Conservation (phyloP, 1,140 invertebrate genomes). For the Frieseomelitta varia region DNA sequence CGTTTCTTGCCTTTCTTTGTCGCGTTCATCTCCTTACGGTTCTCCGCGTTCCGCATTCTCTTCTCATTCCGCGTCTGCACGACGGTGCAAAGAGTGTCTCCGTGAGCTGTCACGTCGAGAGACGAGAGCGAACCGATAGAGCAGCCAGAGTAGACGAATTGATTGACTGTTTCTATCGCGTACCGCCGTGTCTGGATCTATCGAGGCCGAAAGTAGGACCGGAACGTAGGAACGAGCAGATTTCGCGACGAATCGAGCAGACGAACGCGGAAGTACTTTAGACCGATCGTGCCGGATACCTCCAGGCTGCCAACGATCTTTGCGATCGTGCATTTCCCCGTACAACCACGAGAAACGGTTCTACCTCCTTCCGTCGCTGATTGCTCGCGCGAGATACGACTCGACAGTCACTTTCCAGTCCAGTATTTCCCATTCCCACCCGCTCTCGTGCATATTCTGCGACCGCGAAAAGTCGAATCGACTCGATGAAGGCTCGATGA, state of each 20-base stretch:
- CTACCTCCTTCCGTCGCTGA: slow-evolving; percentile 1
- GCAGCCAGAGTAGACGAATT: slow-evolving; percentile 27
- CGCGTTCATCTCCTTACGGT: slow-evolving; percentile 50
- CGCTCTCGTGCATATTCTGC: no score
- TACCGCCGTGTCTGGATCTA: slow-evolving; percentile 25
- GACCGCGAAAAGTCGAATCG: background rate
- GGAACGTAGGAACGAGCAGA: slow-evolving; percentile 11
- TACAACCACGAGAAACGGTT: background rate
- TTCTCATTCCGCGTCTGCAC: background rate
- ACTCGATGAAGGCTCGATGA: background rate
- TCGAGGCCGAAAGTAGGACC: background rate
- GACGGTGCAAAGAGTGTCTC: background rate
- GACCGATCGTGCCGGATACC: slow-evolving; percentile 71
- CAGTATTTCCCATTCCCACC: background rate
- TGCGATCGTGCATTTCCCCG: slow-evolving; percentile 21
- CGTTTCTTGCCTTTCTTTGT: background rate
- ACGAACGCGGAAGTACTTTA: slow-evolving; percentile 72
- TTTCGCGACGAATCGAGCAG: slow-evolving; percentile 47
- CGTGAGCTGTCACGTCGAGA: background rate
- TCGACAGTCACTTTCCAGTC: slow-evolving; percentile 13
- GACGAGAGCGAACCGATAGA: slow-evolving; percentile 24
- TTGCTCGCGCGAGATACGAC: slow-evolving; percentile 14
- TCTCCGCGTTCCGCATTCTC: slow-evolving; percentile 50
- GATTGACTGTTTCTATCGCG: slow-evolving; percentile 41
- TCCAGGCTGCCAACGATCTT: slow-evolving; percentile 65